Evolutionary conservation across 1,140 invertebrate species (phyloP).

Genomic region (Armadillidium nasatum): DNA sequence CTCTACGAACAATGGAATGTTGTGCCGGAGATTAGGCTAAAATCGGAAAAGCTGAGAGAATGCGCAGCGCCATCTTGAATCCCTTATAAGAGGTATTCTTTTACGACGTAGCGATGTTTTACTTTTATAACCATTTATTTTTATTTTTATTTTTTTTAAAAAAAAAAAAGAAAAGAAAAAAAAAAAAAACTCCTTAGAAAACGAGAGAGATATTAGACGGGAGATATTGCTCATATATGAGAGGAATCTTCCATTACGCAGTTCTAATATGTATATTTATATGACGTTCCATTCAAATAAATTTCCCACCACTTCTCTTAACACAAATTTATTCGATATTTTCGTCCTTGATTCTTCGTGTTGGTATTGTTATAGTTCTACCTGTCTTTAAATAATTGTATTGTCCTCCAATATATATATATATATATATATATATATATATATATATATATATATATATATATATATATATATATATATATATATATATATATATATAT

Average conservation of each 20-base stretch:
- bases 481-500: too few species aligned
- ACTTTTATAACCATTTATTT: conserved; percentile 2
- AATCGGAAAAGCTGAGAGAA: not conserved
- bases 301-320: not conserved
- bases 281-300: not conserved
- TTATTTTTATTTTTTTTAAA: too few species aligned
- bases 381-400: too few species aligned
- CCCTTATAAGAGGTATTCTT: not conserved
- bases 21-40: not conserved
- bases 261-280: conserved; percentile 9
- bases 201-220: not conserved
- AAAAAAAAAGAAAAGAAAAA: too few species aligned
- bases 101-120: conserved; percentile 7
- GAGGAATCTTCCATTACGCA: not conserved
- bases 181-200: not conserved
- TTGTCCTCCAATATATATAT: too few species aligned
- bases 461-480: too few species aligned
- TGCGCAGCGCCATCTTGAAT: conserved; percentile 8
- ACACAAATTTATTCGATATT: not conserved
- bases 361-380: too few species aligned
- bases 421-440: too few species aligned
- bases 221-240: not conserved
- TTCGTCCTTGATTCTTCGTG: too few species aligned
- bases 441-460: too few species aligned
- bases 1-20: not conserved